Evolutionary conservation across 1,140 invertebrate species (phyloP), one percentile per base, ranked within the genome.

Genomic region (Leptoteleia sp.): DNA sequence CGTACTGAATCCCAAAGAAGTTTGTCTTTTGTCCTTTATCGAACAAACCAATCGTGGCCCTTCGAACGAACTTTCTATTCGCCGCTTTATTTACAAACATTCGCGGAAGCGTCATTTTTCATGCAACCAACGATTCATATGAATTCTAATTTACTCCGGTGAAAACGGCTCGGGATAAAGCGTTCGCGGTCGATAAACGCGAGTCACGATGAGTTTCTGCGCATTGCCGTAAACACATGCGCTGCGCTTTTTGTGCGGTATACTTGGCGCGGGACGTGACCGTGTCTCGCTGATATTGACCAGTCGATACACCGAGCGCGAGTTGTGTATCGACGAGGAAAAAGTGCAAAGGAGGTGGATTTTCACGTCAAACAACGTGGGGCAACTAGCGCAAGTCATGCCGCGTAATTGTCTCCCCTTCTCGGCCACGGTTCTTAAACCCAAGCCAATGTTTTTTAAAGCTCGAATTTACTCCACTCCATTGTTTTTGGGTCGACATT

Each of bases 311-410:
- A 50, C 47, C 59, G n/a, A n/a, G 17, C 3, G 1, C 45, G 35
- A 19, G 33, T n/a, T 35, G 50, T 55, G 61, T 48, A 62, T 42
- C 33, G 67, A 50, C 35, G 38, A 64, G 50, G 42, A 76, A 71
- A 61, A 77, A 76, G 55, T 57, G 15, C 8, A 33, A 40, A 76
- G 72, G 67, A 73, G 40, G 71, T 80, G 67, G 68, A 84, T 81
- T 82, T 78, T 54, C 80, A 57, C 77, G 77, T 81, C 80, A 73
- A 76, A 73, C 42, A 52, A 65, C 31, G 33, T 57, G 76, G 85
- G 83, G 83, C 82, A 65, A 52, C 77, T 47, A 81, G 55, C 82
- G 86, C 8, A 84, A 88, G 87, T 89, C 87, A 89, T 83, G 84
- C 52, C 80, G 79, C 59, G 85, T 89, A 88, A 89, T 89, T 88